Percentiles rank a stretch among this genome's conserved stretches.
Conservation (phyloP, 2,113 vertebrate species). For the Strix aluco region DNA sequence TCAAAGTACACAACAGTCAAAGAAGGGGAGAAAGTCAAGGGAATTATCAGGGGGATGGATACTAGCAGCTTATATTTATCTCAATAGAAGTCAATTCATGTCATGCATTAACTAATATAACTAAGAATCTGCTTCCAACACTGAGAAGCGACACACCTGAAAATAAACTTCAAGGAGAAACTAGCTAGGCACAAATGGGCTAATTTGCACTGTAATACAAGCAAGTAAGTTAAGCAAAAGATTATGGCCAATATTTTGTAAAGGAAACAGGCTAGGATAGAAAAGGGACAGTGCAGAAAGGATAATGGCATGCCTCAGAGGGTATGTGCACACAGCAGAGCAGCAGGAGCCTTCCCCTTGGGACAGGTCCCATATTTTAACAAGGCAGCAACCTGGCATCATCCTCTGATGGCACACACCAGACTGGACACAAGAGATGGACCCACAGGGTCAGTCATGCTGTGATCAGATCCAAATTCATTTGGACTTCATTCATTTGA, state of each 20-base stretch:
- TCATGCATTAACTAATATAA: not conserved
- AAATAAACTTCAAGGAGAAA: not conserved
- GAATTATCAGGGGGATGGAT: not conserved
- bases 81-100: not conserved
- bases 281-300: not conserved
- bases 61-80: not conserved
- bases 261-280: not conserved
- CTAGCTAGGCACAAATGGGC: not conserved
- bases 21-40: not conserved
- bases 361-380: not conserved
- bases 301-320: not conserved
- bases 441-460: not conserved
- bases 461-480: not conserved
- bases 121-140: not conserved
- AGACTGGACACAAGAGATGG: not conserved
- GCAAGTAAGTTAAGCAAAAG: not conserved
- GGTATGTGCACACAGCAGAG: not conserved
- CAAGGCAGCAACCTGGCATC: not conserved
- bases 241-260: not conserved
- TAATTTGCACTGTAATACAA: not conserved
- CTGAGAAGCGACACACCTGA: not conserved
- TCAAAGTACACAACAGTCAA: not conserved
- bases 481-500: not conserved
- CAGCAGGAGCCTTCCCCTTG: rapidly evolving
- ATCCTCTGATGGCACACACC: not conserved